Base-by-base conservation (phyloP, 2,888 invertebrate genomes). In the Ophion obscuratus region DNA sequence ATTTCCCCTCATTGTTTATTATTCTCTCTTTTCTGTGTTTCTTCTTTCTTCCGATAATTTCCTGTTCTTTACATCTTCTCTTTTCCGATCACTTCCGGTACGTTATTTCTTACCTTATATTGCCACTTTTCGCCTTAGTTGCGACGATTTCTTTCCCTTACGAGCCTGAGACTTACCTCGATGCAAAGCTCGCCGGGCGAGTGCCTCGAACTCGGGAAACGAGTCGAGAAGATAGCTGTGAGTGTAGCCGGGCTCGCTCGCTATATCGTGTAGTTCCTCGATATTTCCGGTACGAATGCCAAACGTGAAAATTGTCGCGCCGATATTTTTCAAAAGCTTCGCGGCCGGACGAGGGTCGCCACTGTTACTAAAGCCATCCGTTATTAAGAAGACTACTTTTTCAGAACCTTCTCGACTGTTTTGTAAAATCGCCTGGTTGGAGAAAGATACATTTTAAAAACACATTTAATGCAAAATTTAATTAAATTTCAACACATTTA, bases 301-400 rank as follows among this genome's bases (percentile, higher is more conserved):
- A 89, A 95, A 95, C 0, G 96, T 95, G 87, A 95, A 95, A 78
- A 96, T 95, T 1, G 94, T 95, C 0, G 95, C 94, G 57, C 95
- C 94, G 17, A 94, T 91, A 53, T 95, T 94, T 89, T 96, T 95
- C 5, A 97, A 92, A 62, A 95, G 93, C 66, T 94, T 94, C 0
- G 96, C 96, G 2, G 95, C 94, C 0, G 96, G 95, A 10, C 95
- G 93, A 0, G 97, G 97, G 93, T 96, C 96, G 0, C 96, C 96
- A 1, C 96, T 96, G 91, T 96, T 97, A 7, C 96, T 96, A 91
- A 96, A 97, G 17, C 97, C 97, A 90, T 97, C 97, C 0, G 97
- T 97, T 87, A 97, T 95, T 4, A 97, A 93, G 90, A 97, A 96
- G 11, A 97, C 94, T 0, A 96, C 95, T 91, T 96, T 96, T 87